Evolutionary conservation across 2,888 invertebrate genomes (phyloP), one percentile per base, ranked within the genome.

Genomic region (Pilophorus perplexus): DNA sequence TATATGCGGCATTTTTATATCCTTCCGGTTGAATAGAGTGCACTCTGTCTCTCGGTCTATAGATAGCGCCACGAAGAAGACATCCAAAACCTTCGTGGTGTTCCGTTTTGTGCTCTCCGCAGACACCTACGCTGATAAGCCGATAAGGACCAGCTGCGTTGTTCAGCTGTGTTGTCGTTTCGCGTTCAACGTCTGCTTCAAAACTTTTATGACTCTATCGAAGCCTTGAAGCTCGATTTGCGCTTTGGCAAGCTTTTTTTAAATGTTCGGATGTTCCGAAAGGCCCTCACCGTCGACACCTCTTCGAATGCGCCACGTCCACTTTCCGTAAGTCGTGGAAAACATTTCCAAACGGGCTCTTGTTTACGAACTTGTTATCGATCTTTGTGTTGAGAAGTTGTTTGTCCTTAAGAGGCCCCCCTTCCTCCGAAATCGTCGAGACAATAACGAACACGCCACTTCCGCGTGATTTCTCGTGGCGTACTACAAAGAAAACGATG

Each of bases 241-340:
- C n/a, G n/a, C n/a, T n/a, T n/a, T n/a, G n/a, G n/a, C n/a, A 3
- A 12, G 23, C 8, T 46, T 46, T 6, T 12, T 46, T 46, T 46
- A 46, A 46, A 46, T 46, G 46, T 23, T 22, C 46, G 46, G 14
- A 46, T 46, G 46, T 46, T 14, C 12, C n/a, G 46, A 25, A 25
- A 25, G 22, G 12, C 22, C 10, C 14, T 46, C 23, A 25, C 22
- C 46, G 46, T n/a, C 23, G n/a, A 25, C 3, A 12, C 46, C 46
- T 8, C n/a, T 46, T 46, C 52, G 52, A 52, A 52, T 52, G 52
- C 14, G 3, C 28, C 8, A 52, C 25, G 12, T 52, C 33, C 52
- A 5, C 22, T 14, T 6, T 12, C 22, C 52, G 52, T 52, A 14
- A 28, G 52, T 52, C 3, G 10, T 18, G n/a, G n/a, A 5, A 3